phyloP scores from a whole-genome alignment of 2,113 vertebrate species.

The Strigops habroptila region DNA sequence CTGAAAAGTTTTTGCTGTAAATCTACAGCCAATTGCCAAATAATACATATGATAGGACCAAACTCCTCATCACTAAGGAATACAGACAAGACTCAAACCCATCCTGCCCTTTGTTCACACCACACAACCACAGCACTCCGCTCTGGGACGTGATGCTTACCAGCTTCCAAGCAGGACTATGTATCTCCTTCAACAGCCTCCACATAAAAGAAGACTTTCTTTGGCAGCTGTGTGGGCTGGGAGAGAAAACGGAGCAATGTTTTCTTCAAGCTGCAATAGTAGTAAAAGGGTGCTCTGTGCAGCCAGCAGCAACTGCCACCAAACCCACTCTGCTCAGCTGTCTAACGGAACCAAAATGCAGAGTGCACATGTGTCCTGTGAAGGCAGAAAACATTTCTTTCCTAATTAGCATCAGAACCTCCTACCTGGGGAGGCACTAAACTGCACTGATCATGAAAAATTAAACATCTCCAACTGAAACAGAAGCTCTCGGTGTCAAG shows the following conservation, averaged over 20 bases:
- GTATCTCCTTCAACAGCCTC: background rate
- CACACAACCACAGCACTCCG: background rate
- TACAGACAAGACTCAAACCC: background rate
- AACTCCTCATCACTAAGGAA: background rate
- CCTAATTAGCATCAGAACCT: conserved; percentile 56
- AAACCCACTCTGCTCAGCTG: background rate
- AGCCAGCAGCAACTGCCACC: background rate
- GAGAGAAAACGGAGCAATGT: background rate
- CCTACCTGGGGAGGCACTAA: conserved; percentile 47
- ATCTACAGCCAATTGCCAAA: background rate
- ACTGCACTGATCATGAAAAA: conserved; percentile 62
- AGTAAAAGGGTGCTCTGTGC: background rate
- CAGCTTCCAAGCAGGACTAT: background rate
- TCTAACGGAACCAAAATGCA: background rate
- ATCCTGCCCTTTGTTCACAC: background rate
- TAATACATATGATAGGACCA: background rate
- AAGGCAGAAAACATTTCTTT: background rate
- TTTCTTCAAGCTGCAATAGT: background rate
- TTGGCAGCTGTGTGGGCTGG: background rate
- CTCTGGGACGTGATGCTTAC: background rate
- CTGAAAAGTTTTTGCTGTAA: background rate
- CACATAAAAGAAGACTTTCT: background rate
- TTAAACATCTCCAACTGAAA: conserved; percentile 15
- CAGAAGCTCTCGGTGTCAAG: background rate
- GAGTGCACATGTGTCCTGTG: background rate